Evolutionary conservation across 2,888 invertebrate genomes (phyloP).

Genomic region (Ephialtes manifestator): DNA sequence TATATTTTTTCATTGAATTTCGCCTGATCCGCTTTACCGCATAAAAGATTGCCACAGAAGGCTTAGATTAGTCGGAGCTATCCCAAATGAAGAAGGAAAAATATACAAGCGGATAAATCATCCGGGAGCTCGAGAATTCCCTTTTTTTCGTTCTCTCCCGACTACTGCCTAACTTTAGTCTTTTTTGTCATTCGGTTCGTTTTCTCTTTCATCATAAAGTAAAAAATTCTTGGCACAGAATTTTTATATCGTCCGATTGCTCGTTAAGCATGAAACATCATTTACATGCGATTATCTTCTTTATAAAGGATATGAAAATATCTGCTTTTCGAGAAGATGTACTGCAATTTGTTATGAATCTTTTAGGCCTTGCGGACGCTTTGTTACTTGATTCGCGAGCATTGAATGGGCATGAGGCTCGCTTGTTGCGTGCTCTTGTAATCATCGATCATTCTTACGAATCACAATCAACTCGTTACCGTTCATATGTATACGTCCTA

Average conservation of each 20-base stretch:
- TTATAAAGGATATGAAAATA: neutral
- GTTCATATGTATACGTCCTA: neutral
- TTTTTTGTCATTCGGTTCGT: slow-evolving; percentile 4
- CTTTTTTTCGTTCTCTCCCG: neutral
- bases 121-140: slow-evolving; percentile 10
- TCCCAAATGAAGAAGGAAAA: slow-evolving; percentile 9
- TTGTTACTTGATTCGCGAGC: neutral
- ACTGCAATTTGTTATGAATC: neutral
- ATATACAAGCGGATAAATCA: slow-evolving; percentile 43
- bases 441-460: slow-evolving; percentile 65
- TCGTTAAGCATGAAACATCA: neutral
- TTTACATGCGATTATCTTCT: neutral
- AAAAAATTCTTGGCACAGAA: neutral
- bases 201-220: neutral
- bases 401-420: slow-evolving; percentile 9
- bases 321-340: neutral
- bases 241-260: neutral
- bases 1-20: slow-evolving; percentile 20
- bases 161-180: neutral
- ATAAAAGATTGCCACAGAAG: neutral
- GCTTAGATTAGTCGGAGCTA: too few species aligned
- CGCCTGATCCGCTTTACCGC: slow-evolving; percentile 47
- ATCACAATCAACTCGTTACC: slow-evolving; percentile 72
- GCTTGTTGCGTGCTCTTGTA: slow-evolving; percentile 18
- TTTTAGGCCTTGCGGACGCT: neutral